Evolutionary conservation across 1,140 invertebrate genomes (phyloP).

Genomic region (Acromyrmex heyeri): DNA sequence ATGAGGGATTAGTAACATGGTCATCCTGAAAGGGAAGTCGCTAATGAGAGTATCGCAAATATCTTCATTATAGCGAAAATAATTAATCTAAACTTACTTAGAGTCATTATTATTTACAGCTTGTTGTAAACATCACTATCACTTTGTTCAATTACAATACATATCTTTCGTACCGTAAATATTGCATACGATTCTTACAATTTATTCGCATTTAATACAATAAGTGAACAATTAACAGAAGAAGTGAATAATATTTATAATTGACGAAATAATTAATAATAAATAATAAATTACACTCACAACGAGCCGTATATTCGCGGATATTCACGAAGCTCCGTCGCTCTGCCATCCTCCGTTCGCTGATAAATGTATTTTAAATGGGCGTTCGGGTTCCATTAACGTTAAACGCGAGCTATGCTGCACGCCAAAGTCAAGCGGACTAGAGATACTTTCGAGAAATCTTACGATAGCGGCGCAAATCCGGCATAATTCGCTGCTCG

Average conservation of each 20-base stretch:
- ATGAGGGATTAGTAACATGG: conserved; percentile 20
- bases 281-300: conserved; percentile 9
- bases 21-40: conserved; percentile 30
- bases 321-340: conserved; percentile 20
- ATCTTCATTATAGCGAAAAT: conserved; percentile 24
- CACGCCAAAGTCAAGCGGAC: conserved; percentile 60
- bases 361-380: conserved; percentile 65
- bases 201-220: neutral
- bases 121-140: conserved; percentile 1
- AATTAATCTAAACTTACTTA: conserved; percentile 53
- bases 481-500: conserved; percentile 58
- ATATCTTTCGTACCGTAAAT: neutral
- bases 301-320: neutral
- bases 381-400: conserved; percentile 61
- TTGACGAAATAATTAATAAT: neutral
- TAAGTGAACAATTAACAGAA: conserved; percentile 4
- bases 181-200: neutral
- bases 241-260: neutral
- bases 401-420: conserved; percentile 52
- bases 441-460: conserved; percentile 62
- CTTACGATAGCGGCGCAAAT: conserved; percentile 62
- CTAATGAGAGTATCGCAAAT: conserved; percentile 51
- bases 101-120: conserved; percentile 31
- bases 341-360: conserved; percentile 21
- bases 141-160: neutral